These are phyloP conservation scores for Isichthys henryi DNA, from an alignment of 2,113 vertebrate genomes.

Conservation along the genomic window DNA sequence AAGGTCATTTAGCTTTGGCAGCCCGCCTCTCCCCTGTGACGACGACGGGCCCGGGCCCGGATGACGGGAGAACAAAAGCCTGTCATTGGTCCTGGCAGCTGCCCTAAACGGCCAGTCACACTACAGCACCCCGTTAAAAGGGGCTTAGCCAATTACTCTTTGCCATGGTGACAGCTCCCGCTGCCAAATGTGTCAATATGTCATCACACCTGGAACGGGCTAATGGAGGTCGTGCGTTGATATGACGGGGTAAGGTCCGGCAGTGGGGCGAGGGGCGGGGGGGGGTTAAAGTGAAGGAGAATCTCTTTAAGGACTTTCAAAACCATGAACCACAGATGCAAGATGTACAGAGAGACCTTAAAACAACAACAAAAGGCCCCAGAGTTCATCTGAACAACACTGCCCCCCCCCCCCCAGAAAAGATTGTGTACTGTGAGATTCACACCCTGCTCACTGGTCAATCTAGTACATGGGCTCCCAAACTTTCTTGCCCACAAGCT, in stretches of 20 bases:
- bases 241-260: neutral
- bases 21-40: neutral
- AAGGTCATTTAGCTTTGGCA: neutral
- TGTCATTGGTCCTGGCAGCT: conserved; percentile 4
- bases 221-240: neutral
- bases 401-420: neutral
- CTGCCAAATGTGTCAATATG: conserved; percentile 2
- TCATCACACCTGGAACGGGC: conserved; percentile 7
- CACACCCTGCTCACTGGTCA: neutral
- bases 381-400: neutral
- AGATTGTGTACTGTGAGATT: too few species aligned
- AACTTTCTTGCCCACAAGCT: neutral
- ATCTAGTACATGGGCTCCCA: neutral
- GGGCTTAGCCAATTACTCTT: conserved; percentile 1
- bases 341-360: neutral
- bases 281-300: neutral
- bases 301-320: neutral
- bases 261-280: neutral
- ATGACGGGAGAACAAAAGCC: neutral
- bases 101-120: conserved; percentile 4
- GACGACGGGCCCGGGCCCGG: neutral
- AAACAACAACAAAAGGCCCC: neutral
- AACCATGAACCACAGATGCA: neutral
- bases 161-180: neutral
- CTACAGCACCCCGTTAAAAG: conserved; percentile 3